These are phyloP conservation scores for Cettia cetti DNA, from an alignment of 2,113 vertebrate genomes.

Conservation along the genomic window DNA sequence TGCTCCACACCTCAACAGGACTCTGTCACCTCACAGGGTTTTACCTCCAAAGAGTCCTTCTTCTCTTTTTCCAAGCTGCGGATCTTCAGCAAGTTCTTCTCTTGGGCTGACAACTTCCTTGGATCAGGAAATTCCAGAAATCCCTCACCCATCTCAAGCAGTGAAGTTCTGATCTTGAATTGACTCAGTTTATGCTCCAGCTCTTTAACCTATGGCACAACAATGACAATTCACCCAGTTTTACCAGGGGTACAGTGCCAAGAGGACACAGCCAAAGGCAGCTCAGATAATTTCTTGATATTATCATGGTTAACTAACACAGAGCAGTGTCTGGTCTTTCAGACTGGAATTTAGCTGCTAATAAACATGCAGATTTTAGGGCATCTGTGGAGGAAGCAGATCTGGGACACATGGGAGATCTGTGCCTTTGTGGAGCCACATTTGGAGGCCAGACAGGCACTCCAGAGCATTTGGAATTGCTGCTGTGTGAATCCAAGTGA, in stretches of 20 bases:
- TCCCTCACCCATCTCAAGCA: constrained; percentile 61
- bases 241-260: neutral
- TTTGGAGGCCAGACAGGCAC: neutral
- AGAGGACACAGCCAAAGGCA: neutral
- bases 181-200: constrained; percentile 84
- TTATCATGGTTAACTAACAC: neutral
- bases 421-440: neutral
- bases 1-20: neutral
- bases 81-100: constrained; percentile 83
- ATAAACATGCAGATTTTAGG: neutral
- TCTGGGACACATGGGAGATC: neutral
- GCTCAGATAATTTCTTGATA: neutral
- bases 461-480: neutral
- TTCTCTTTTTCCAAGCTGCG: constrained; percentile 84
- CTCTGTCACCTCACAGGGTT: neutral
- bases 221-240: neutral
- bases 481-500: neutral
- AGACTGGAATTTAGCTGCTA: neutral
- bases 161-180: constrained; percentile 49
- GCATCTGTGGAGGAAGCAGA: neutral
- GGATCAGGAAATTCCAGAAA: constrained; percentile 7
- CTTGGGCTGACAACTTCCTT: constrained; percentile 73
- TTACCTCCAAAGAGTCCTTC: constrained; percentile 85
- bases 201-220: constrained; percentile 79
- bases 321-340: neutral